Base-by-base conservation (phyloP, 92 coral and sea anemone genomes). In the Actinostola sp. region DNA sequence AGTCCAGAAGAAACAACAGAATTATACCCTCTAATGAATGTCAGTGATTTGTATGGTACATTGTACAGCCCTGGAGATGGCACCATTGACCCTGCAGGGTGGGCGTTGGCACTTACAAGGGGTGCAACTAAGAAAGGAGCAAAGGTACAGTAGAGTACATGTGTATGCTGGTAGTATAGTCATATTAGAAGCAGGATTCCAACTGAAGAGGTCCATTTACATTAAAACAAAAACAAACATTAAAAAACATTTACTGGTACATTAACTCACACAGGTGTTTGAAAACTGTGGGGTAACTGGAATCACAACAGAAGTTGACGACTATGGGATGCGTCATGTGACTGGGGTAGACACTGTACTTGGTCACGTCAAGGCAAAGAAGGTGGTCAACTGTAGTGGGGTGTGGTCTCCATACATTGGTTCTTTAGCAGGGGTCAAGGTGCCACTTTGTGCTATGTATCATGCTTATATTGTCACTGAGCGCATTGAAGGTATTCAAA, bases 1-100 rank as follows among this genome's bases (percentile, higher is more conserved):
- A 88, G 84, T 29, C 98, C 98, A 21, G 68, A 92, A 65, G 98
- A 91, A 57, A 85, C 98, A 44, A 91, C 88, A 30, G 80, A 94
- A 19, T 61, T 94, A 21, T 94, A 94, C 66, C 97, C 98, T 10
- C 66, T 94, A 66, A 80, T 94, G 80, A 94, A 94, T 73, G 97
- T 88, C 38, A 80, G 80, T 50, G 98, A 94, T 50, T 79, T 94
- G 63, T 91, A 94, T 61, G 98, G 98, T 61, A 91, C 98, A 12
- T 66, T 94, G 16, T 84, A 94, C 86, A 94, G 98, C 50, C 97
- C 94, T 26, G 98, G 98, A 2, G 98, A 94, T 85, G 98, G 98
- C 0, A 94, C 98, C 7, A 72, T 94, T 52, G 98, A 94, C 57
- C 98, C 98, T 15, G 98, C 98, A 30, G 93, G 97, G 24, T 94